Percentiles rank a stretch among this genome's conserved stretches.
These are phyloP conservation scores for Girardinichthys multiradiatus DNA, from an alignment of 2,113 vertebrate species.

Conservation along the genomic window DNA sequence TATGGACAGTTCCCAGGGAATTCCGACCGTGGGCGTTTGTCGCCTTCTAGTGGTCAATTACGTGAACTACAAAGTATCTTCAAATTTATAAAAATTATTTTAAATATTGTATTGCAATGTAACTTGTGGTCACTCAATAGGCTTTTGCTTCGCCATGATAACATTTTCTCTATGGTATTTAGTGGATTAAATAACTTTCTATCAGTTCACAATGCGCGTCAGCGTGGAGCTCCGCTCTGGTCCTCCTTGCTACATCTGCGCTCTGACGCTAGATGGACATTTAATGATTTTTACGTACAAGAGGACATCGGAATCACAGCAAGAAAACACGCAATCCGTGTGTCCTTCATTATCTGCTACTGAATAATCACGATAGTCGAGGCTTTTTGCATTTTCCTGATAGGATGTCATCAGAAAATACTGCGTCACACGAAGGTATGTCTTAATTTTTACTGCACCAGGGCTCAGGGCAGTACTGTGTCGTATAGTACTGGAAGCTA, in stretches of 20 bases:
- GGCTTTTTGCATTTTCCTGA: not conserved
- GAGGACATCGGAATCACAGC: not conserved
- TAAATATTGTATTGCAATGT: not conserved
- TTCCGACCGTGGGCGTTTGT: not conserved
- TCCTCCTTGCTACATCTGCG: conserved; percentile 1
- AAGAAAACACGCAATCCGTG: not conserved
- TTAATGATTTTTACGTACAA: not conserved
- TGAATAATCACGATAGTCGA: not conserved
- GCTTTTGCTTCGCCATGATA: fast-evolving
- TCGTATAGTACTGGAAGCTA: not conserved
- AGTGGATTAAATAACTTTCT: not conserved
- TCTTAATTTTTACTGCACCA: not conserved
- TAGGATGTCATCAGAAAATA: conserved; percentile 66
- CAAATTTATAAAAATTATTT: not conserved
- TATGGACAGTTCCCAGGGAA: not conserved
- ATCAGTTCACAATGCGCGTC: not conserved
- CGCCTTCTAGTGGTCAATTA: conserved; percentile 15
- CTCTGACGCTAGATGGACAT: not conserved
- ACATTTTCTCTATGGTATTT: not conserved
- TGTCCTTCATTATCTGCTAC: not conserved
- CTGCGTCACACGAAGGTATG: conserved; percentile 69
- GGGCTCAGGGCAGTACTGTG: not conserved
- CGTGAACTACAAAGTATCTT: not conserved
- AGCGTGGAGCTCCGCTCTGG: conserved; percentile 8
- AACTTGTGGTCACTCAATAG: fast-evolving